Conservation (phyloP, 2,797 vertebrate genomes). For the Pitangus sulphuratus region DNA sequence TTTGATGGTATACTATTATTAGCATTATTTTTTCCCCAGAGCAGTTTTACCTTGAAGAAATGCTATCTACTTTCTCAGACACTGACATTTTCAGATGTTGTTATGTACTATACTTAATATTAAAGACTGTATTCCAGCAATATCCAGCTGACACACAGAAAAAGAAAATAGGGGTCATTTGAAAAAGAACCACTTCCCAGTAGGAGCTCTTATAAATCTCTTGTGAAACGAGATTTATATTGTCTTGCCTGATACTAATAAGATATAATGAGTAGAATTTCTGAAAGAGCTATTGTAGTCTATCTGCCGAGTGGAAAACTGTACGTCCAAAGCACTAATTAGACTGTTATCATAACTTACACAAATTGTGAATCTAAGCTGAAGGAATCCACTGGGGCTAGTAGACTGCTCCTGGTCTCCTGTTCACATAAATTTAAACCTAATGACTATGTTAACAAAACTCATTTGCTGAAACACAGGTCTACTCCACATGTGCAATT, state of each 20-base stretch:
- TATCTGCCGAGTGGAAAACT: conserved; percentile 49
- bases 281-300: conserved; percentile 42
- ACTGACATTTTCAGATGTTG: neutral
- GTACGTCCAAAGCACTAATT: conserved; percentile 28
- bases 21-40: neutral
- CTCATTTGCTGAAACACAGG: neutral
- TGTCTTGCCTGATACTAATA: conserved; percentile 44
- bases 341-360: conserved; percentile 30
- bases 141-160: neutral
- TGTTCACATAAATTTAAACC: conserved; percentile 36
- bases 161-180: conserved; percentile 8
- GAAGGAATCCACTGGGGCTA: conserved; percentile 23
- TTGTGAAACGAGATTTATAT: conserved; percentile 17
- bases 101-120: neutral
- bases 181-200: neutral
- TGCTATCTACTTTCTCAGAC: neutral
- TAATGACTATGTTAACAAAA: conserved; percentile 10
- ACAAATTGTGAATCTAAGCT: conserved; percentile 33
- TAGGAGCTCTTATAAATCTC: conserved; percentile 1
- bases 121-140: neutral
- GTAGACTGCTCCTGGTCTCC: conserved; percentile 12
- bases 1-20: neutral
- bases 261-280: conserved; percentile 29
- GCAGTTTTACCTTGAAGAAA: neutral
- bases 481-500: neutral